Conservation (phyloP, 2,888 invertebrate genomes). For the Baccha elongata region DNA sequence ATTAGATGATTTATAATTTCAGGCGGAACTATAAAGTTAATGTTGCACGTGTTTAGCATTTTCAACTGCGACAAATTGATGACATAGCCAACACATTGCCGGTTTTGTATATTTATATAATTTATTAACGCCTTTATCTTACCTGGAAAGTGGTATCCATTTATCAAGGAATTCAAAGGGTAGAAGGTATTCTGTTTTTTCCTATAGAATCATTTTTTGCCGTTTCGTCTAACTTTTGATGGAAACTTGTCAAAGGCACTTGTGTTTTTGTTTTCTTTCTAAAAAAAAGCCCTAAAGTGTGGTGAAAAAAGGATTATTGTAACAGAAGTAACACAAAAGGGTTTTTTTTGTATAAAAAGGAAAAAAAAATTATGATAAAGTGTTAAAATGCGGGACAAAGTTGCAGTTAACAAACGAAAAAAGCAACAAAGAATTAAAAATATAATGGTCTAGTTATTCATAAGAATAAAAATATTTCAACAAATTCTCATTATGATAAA, state of each 20-base stretch:
- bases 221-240: neutral
- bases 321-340: too few species aligned
- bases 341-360: too few species aligned
- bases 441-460: too few species aligned
- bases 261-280: neutral
- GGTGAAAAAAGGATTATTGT: neutral
- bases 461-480: too few species aligned
- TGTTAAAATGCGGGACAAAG: neutral
- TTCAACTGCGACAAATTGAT: slow-evolving; percentile 52
- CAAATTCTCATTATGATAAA: too few species aligned
- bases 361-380: neutral
- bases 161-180: slow-evolving; percentile 50
- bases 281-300: too few species aligned
- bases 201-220: neutral
- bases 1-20: too few species aligned
- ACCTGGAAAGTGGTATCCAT: slow-evolving; percentile 41
- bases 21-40: too few species aligned
- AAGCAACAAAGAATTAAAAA: too few species aligned
- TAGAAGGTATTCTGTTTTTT: neutral
- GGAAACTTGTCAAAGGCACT: slow-evolving; percentile 2
- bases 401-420: too few species aligned
- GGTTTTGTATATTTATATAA: slow-evolving; percentile 21
- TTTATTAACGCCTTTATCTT: slow-evolving; percentile 39
- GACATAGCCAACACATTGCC: slow-evolving; percentile 26
- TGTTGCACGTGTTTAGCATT: neutral